phyloP scores from a whole-genome alignment of 2,797 vertebrate genomes.

The Rhinella marina region DNA sequence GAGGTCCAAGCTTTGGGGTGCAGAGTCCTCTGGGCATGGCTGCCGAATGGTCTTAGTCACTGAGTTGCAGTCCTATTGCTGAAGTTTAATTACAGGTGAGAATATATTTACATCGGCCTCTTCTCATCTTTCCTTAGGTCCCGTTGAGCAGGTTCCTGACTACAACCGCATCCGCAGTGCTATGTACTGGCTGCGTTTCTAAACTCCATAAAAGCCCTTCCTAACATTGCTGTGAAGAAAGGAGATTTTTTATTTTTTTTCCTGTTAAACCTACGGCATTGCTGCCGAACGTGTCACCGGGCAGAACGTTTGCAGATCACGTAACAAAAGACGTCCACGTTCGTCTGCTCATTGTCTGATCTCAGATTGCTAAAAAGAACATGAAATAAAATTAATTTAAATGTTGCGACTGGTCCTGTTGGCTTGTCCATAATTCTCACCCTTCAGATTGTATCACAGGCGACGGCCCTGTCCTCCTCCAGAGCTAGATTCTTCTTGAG shows the following conservation, averaged over 20 bases:
- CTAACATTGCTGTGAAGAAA: constrained; percentile 16
- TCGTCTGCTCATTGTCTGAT: background rate
- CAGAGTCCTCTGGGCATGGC: background rate
- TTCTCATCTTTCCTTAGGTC: constrained; percentile 78
- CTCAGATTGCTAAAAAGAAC: constrained; percentile 55
- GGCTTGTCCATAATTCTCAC: background rate
- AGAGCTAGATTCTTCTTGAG: background rate
- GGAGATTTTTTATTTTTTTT: background rate
- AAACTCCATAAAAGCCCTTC: constrained; percentile 62
- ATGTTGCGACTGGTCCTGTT: background rate
- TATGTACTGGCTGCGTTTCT: constrained; percentile 97
- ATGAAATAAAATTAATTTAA: constrained; percentile 62
- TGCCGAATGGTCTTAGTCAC: no score
- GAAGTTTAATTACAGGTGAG: background rate
- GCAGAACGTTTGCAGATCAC: background rate
- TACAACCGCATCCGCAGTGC: constrained; percentile 94
- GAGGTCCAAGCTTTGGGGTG: background rate
- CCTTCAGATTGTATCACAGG: background rate
- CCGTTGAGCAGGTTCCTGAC: constrained; percentile 91
- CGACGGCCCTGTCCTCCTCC: no score
- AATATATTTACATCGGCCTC: background rate
- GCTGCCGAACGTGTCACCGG: background rate
- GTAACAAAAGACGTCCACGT: constrained; percentile 28
- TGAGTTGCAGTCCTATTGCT: no score
- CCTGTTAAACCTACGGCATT: background rate